Conservation (phyloP, 2,113 vertebrate genomes). For the Trichechus manatus region DNA sequence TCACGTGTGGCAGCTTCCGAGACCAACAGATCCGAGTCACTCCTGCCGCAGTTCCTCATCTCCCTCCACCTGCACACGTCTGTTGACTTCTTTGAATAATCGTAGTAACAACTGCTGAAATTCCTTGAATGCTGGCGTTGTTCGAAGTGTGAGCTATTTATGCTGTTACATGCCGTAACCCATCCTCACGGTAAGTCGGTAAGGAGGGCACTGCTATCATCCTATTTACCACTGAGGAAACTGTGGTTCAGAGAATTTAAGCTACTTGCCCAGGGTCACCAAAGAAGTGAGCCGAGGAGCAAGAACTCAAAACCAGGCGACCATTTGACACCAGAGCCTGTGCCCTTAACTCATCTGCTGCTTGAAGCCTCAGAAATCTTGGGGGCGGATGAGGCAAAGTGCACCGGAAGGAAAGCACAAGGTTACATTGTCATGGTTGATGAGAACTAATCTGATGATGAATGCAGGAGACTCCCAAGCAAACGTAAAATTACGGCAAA, state of each 20-base stretch:
- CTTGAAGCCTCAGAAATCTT: not conserved
- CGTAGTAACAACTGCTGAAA: not conserved
- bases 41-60: not conserved
- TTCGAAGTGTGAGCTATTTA: not conserved
- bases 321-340: not conserved
- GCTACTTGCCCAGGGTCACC: too few species aligned
- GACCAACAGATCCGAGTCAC: not conserved
- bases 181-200: not conserved
- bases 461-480: not conserved
- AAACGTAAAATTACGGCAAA: not conserved
- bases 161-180: not conserved
- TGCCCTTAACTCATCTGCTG: not conserved
- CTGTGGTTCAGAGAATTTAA: not conserved
- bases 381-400: not conserved
- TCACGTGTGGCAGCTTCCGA: not conserved
- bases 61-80: not conserved
- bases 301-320: not conserved
- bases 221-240: not conserved
- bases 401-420: too few species aligned
- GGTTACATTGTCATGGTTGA: too few species aligned
- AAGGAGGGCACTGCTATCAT: not conserved
- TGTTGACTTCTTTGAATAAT: not conserved
- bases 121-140: not conserved
- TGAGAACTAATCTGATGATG: not conserved
- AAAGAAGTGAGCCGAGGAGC: accelerated